Percentiles rank a stretch among this genome's conserved stretches.
Conservation (phyloP, 1,140 invertebrate genomes). For the Drosophila sturtevanti region DNA sequence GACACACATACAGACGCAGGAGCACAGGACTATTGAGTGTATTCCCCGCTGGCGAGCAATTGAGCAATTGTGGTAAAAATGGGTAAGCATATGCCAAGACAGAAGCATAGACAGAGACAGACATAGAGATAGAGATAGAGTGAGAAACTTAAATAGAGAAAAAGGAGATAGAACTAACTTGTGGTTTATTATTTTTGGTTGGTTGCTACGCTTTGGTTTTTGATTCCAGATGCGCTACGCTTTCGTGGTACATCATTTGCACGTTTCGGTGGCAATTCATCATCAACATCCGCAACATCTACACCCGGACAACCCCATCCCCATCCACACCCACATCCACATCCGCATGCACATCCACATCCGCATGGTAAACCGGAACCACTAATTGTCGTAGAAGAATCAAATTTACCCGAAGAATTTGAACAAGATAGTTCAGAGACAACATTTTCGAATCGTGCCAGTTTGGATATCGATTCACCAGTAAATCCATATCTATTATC, state of each 20-base stretch:
- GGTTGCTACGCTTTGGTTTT: conserved; percentile 7
- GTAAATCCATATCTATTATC: conserved; percentile 91
- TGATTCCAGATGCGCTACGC: conserved; percentile 71
- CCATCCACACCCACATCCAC: conserved; percentile 25
- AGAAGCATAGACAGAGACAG: conserved; percentile 24
- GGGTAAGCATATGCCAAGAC: conserved; percentile 57
- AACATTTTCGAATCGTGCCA: conserved; percentile 84
- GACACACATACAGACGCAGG: conserved; percentile 34
- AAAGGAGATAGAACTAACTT: neutral
- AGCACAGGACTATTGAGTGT: conserved; percentile 8
- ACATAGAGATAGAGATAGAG: conserved; percentile 4
- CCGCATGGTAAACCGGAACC: conserved; percentile 84
- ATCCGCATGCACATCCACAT: conserved; percentile 2
- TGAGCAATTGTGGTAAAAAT: conserved; percentile 65
- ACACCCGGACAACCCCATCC: conserved; percentile 17
- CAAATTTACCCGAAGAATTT: conserved; percentile 86
- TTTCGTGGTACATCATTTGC: conserved; percentile 83
- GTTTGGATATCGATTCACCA: conserved; percentile 89
- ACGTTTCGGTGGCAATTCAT: conserved; percentile 67
- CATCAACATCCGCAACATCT: conserved; percentile 26
- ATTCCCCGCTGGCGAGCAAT: conserved; percentile 62
- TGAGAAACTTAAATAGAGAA: neutral
- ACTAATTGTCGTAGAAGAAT: conserved; percentile 91
- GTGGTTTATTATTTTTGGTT: neutral
- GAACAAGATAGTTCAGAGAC: conserved; percentile 84